phyloP scores from a whole-genome alignment of 2,888 invertebrate species.

The Anarsia innoxiella region DNA sequence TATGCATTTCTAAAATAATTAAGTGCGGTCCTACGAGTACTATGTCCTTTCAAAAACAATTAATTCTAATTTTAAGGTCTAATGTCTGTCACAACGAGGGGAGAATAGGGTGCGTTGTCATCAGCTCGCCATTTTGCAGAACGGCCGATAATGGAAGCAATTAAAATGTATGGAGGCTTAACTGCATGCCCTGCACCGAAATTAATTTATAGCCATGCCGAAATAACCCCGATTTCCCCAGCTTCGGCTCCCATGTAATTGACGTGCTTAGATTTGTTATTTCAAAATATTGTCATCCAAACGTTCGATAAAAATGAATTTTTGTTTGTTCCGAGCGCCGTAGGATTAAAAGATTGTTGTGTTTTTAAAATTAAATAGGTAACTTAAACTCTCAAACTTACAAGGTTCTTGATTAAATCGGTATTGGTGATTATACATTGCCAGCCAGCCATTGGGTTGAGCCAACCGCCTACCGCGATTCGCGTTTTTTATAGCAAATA shows the following conservation, averaged over 20 bases:
- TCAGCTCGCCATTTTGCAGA: slow-evolving; percentile 58
- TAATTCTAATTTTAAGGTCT: slow-evolving; percentile 31
- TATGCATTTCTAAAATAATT: slow-evolving; percentile 4
- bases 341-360: too few relatives aligned
- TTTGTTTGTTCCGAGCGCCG: too few relatives aligned
- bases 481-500: too few relatives aligned
- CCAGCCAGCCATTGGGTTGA: too few relatives aligned
- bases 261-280: neutral
- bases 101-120: slow-evolving; percentile 44
- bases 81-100: slow-evolving; percentile 36
- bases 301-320: too few relatives aligned
- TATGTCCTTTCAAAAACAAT: slow-evolving; percentile 19
- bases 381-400: too few relatives aligned
- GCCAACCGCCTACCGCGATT: too few relatives aligned
- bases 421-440: too few relatives aligned
- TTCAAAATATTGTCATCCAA: too few relatives aligned
- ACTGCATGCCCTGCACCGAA: slow-evolving; percentile 69
- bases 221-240: slow-evolving; percentile 57
- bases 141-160: slow-evolving; percentile 71
- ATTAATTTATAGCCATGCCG: slow-evolving; percentile 69
- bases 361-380: too few relatives aligned
- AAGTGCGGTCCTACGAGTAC: slow-evolving; percentile 6
- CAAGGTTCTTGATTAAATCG: too few relatives aligned
- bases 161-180: slow-evolving; percentile 75
- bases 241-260: neutral